These are phyloP conservation scores for Drosophila siamana DNA, from an alignment of 2,888 invertebrate species.

Conservation along the genomic window DNA sequence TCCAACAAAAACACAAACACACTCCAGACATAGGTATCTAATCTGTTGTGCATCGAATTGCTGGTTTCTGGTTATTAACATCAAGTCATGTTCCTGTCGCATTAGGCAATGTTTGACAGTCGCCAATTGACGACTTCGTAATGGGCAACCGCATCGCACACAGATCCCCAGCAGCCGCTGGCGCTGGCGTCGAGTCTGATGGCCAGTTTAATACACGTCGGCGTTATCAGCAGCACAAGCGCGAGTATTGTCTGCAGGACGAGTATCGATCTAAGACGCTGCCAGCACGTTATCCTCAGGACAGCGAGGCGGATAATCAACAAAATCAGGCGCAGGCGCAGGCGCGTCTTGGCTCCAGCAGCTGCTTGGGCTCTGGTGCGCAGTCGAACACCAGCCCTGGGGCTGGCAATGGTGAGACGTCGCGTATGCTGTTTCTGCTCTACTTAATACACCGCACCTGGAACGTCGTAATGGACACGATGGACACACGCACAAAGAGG, in stretches of 20 bases:
- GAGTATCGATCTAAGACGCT: conserved; percentile 79
- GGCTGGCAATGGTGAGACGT: conserved; percentile 86
- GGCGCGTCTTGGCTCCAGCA: conserved; percentile 57
- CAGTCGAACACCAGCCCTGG: background rate
- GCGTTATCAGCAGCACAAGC: conserved; percentile 73
- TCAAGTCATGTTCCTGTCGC: conserved; percentile 55
- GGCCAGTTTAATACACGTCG: conserved; percentile 65
- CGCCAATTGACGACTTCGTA: conserved; percentile 46
- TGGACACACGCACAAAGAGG: conserved; percentile 87
- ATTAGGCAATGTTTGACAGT: conserved; percentile 71
- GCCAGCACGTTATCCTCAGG: conserved; percentile 70
- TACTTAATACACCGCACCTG: conserved; percentile 90
- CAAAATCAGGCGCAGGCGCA: background rate
- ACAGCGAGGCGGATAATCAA: background rate
- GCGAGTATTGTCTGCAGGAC: conserved; percentile 64
- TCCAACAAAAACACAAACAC: conserved; percentile 4
- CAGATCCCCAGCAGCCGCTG: conserved; percentile 24
- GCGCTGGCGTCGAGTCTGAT: conserved; percentile 35
- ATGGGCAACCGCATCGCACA: conserved; percentile 66
- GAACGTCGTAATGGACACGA: conserved; percentile 89
- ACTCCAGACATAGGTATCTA: background rate
- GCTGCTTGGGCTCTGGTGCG: conserved; percentile 57
- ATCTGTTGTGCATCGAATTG: conserved; percentile 9
- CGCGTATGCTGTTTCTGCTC: conserved; percentile 88
- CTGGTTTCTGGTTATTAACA: conserved; percentile 39